Conservation (phyloP, 2,888 invertebrate species). For the Euplagia quadripunctaria region DNA sequence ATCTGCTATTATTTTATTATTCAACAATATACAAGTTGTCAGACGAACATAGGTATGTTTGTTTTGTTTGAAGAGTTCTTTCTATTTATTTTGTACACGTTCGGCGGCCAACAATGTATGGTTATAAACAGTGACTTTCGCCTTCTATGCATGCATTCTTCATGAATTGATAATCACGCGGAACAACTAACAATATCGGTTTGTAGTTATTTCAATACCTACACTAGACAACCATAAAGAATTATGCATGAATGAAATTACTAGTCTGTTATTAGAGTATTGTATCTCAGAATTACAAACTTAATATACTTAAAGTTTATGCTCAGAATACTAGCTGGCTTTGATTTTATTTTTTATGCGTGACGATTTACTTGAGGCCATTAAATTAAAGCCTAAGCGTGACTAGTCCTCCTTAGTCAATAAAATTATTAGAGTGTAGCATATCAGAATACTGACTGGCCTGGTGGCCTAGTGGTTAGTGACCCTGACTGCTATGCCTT, state of each 20-base stretch:
- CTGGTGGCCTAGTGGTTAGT: no score
- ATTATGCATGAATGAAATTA: background rate
- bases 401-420: no score
- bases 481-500: no score
- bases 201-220: slow-evolving; percentile 14
- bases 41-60: slow-evolving; percentile 1
- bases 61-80: slow-evolving; percentile 12
- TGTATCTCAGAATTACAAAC: no score
- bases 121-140: slow-evolving; percentile 57
- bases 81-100: slow-evolving; percentile 54
- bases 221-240: background rate
- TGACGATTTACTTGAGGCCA: no score
- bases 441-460: no score
- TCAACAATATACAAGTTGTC: slow-evolving; percentile 18
- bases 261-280: background rate
- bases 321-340: background rate
- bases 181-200: slow-evolving; percentile 46
- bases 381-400: no score
- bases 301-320: no score
- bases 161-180: slow-evolving; percentile 55
- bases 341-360: no score
- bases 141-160: slow-evolving; percentile 43
- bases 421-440: no score
- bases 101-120: slow-evolving; percentile 29
- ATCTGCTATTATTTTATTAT: slow-evolving; percentile 35